phyloP scores from a whole-genome alignment of 2,888 invertebrate species.

The Dendrolimus pini region DNA sequence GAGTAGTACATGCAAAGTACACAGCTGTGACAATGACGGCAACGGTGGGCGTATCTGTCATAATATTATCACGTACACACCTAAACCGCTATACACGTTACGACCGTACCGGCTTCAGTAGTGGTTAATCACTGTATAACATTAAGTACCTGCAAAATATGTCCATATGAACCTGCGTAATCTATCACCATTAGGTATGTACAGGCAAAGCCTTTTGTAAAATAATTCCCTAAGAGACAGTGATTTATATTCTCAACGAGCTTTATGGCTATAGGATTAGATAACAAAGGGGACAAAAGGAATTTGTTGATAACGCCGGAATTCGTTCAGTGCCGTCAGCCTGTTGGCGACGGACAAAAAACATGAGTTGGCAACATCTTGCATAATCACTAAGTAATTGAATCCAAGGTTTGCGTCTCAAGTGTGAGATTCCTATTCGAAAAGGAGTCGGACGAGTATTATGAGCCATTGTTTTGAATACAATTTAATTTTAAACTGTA shows the following conservation, averaged over 20 bases:
- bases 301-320: constrained; percentile 12
- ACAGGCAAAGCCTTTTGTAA: neutral
- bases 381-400: neutral
- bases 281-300: constrained; percentile 28
- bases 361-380: neutral
- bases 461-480: constrained; percentile 1
- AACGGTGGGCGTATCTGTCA: constrained; percentile 38
- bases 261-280: constrained; percentile 30
- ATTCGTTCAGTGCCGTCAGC: neutral
- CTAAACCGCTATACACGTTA: neutral
- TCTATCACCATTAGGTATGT: too few relatives aligned
- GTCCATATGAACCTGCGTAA: too few relatives aligned
- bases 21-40: constrained; percentile 17
- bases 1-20: constrained; percentile 34
- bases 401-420: constrained; percentile 6
- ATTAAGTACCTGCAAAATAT: too few relatives aligned
- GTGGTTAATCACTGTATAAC: too few relatives aligned
- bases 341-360: neutral
- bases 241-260: constrained; percentile 24
- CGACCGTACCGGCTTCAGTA: too few relatives aligned
- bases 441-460: neutral
- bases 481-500: neutral
- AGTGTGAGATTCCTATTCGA: constrained; percentile 11
- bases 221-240: constrained; percentile 6
- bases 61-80: constrained; percentile 18